phyloP scores from a whole-genome alignment of 2,888 invertebrate genomes.

The Noctua fimbriata region DNA sequence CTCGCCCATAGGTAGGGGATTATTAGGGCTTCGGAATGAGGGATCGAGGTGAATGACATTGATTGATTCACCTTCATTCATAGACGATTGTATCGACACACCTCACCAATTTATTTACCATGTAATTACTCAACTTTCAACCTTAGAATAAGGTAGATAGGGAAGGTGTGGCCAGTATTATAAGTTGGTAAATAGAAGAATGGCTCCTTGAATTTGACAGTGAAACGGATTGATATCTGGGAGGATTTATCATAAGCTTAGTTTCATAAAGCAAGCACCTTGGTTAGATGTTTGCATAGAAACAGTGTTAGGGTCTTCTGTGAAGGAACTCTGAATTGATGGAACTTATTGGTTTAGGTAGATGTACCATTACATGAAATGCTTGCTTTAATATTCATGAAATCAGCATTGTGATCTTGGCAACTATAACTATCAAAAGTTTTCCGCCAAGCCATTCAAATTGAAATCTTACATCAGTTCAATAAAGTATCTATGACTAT shows the following conservation, averaged over 20 bases:
- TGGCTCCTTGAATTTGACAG: slow-evolving; percentile 70
- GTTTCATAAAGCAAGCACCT: slow-evolving; percentile 62
- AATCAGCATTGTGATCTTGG: background rate
- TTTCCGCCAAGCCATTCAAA: background rate
- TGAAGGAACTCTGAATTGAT: background rate
- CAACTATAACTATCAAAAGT: too few species aligned
- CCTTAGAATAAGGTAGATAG: slow-evolving; percentile 21
- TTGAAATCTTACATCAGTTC: background rate
- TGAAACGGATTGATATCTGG: slow-evolving; percentile 71
- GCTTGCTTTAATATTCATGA: background rate
- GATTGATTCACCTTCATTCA: slow-evolving; percentile 80
- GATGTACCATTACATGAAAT: background rate
- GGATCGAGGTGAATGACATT: slow-evolving; percentile 77
- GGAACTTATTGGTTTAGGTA: background rate
- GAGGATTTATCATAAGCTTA: slow-evolving; percentile 74
- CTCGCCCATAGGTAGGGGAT: slow-evolving; percentile 65
- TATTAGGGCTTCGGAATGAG: slow-evolving; percentile 69
- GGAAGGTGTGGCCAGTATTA: background rate
- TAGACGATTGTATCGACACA: slow-evolving; percentile 67
- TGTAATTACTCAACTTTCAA: slow-evolving; percentile 17
- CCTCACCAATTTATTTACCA: slow-evolving; percentile 39
- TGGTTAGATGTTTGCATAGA: slow-evolving; percentile 44
- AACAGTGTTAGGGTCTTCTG: slow-evolving; percentile 1
- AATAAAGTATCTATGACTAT: background rate
- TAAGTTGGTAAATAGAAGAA: slow-evolving; percentile 62